phyloP scores from a whole-genome alignment of 2,113 vertebrate genomes.

The Beaufortia kweichowensis region DNA sequence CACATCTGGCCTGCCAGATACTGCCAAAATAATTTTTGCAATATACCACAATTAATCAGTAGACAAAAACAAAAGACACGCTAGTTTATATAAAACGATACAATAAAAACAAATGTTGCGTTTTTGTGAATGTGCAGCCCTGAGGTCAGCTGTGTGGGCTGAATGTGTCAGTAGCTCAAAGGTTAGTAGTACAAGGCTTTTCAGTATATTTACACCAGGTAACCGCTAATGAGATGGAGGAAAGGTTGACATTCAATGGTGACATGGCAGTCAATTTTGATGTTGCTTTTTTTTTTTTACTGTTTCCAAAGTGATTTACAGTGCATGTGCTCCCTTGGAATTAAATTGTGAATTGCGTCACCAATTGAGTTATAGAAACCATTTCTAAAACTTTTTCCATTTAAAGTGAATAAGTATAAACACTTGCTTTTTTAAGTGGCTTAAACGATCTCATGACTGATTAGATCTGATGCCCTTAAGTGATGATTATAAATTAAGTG shows the following conservation, averaged over 20 bases:
- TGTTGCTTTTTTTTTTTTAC: neutral
- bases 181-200: constrained; percentile 7
- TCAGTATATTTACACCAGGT: constrained; percentile 13
- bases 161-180: constrained; percentile 29
- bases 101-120: neutral
- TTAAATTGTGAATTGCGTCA: no score
- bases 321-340: no score
- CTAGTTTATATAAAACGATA: neutral
- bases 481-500: no score
- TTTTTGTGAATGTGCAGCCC: neutral
- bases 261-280: neutral
- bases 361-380: no score
- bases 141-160: neutral
- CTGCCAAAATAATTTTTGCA: constrained; percentile 1
- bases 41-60: neutral
- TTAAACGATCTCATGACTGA: neutral
- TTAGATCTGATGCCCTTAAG: neutral
- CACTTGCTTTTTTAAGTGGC: neutral
- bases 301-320: no score
- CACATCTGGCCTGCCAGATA: constrained; percentile 6
- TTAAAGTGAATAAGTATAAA: neutral
- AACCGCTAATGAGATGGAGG: neutral
- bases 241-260: neutral
- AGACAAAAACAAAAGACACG: neutral
- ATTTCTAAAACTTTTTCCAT: no score